Base-by-base conservation (phyloP, 2,888 invertebrate species). In the Dicyrtomina minuta region DNA sequence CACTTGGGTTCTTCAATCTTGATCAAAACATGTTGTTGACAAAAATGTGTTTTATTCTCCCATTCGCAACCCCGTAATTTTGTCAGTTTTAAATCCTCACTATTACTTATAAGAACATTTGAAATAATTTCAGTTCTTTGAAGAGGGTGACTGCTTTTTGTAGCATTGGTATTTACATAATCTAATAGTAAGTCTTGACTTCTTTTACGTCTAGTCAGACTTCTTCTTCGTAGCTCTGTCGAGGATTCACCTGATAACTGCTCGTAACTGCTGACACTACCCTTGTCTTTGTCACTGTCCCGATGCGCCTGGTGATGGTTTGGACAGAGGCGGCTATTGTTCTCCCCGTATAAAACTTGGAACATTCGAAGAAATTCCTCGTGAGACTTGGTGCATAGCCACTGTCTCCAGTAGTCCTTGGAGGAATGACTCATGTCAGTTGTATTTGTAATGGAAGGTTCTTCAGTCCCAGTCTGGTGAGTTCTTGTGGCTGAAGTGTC, bases 11-110 rank as follows among this genome's bases (percentile, higher is more conserved):
- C 55, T 22, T 66, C 55, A 17, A 66, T 56, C 8, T 20, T 43
- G 26, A 65, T 53, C 8, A 33, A n/a, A 41, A 65, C 55, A 33
- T 65, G 39, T 22, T 66, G 55, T 12, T 53, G 53, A 43, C 66
- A 66, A 24, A 41, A 66, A 66, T 66, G 66, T 10, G 55, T 55
- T 15, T 22, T 2, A 66, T 66, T 66, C 12, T 41, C 43, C 66
- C 66, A 55, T 22, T 41, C 15, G 22, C 66, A 66, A 1, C 66
- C 66, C 13, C 66, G 33, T 43, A 55, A 41, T 17, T 41, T 66
- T 22, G 55, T 66, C 24, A 59, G 17, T 17, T 12, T 39, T n/a
- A 27, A 39, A 8, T 13, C n/a, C 10, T 27, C 22, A 17, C 17
- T 12, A 49, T 49, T 49, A 8, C 10, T 8, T 6, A 44, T n/a